Evolutionary conservation across 2,113 vertebrate genomes (phyloP).

Genomic region (Zeus faber): DNA sequence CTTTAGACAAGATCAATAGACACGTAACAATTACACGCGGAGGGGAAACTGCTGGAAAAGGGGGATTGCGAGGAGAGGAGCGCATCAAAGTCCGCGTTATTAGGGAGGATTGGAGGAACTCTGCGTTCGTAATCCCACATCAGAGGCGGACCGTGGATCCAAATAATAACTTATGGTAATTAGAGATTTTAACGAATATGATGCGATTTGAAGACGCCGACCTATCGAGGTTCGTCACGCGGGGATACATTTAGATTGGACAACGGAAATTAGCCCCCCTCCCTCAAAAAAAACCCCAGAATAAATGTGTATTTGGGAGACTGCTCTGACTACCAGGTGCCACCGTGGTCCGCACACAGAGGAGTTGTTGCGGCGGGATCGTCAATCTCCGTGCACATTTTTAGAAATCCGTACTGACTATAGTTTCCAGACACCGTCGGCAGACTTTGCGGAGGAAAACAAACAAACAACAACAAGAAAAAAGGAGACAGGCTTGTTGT

Average conservation of each 20-base stretch:
- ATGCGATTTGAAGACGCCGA: constrained; percentile 43
- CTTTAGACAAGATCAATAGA: constrained; percentile 35
- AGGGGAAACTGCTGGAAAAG: constrained; percentile 11
- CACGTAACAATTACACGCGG: constrained; percentile 39
- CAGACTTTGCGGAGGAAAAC: constrained; percentile 47
- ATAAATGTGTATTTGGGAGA: constrained; percentile 19
- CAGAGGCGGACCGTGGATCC: constrained; percentile 56
- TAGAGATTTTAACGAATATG: constrained; percentile 42
- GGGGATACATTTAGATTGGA: constrained; percentile 21
- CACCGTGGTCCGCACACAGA: constrained; percentile 9
- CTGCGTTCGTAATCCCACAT: constrained; percentile 59
- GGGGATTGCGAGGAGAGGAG: constrained; percentile 41
- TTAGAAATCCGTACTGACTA: constrained; percentile 17
- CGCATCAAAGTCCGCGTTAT: constrained; percentile 55
- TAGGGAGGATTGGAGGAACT: constrained; percentile 60
- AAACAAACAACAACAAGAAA: not conserved
- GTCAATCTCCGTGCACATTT: constrained; percentile 18
- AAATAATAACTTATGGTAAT: constrained; percentile 62
- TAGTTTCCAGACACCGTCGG: constrained; percentile 20
- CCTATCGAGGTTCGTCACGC: constrained; percentile 1
- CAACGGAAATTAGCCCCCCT: constrained; percentile 32
- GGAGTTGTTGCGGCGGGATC: constrained; percentile 39
- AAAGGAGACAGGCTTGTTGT: not conserved
- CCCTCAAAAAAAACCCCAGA: too few species aligned
- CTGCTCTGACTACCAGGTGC: constrained; percentile 26